Base-by-base conservation (phyloP, 2,797 vertebrate genomes). In the Chaetodon trifasciatus region DNA sequence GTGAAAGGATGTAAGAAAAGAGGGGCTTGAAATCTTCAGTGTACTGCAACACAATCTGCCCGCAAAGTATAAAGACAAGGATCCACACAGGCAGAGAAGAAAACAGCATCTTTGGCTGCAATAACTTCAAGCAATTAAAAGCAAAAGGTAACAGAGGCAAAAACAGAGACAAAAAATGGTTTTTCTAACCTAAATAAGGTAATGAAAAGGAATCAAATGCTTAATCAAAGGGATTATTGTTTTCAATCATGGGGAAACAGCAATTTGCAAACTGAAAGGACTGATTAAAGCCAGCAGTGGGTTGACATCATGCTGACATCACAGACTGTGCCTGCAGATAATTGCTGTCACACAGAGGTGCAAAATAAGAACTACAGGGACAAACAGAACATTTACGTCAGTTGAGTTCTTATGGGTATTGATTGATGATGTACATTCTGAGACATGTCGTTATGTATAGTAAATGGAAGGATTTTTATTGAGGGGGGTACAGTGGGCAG, bases 211-310 rank as follows among this genome's bases (percentile, higher is more conserved):
- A 64, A 56, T 35, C 49, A 55, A 28, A 53, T 46, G 13, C 49
- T n/a, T n/a, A 37, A 37, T 56, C 17, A 46, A 32, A 61, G 49
- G 17, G 15, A 37, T 16, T 37, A 8, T 37, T 28, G 2, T 60
- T 50, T 55, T 60, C 8, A 63, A 39, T 52, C 42, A 56, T 17
- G 3, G 19, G 42, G 47, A 53, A 60, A 49, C 19, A 23, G 24
- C 5, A 0, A 66, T 70, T 66, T 62, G n/a, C 8, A 4, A 66
- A 21, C 40, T 61, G 23, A 60, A 76, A 72, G 24, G 11, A 37
- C 73, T 79, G 64, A 74, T 77, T 74, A 57, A 74, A 70, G 53
- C 35, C 58, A 55, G 53, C 8, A 24, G 68, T 42, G 19, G n/a
- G 53, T 40, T 83, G 52, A 61, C 32, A n/a, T 65, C 60, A 66